Base-by-base conservation (phyloP, 1,140 invertebrate species). In the Drosophila serrata region DNA sequence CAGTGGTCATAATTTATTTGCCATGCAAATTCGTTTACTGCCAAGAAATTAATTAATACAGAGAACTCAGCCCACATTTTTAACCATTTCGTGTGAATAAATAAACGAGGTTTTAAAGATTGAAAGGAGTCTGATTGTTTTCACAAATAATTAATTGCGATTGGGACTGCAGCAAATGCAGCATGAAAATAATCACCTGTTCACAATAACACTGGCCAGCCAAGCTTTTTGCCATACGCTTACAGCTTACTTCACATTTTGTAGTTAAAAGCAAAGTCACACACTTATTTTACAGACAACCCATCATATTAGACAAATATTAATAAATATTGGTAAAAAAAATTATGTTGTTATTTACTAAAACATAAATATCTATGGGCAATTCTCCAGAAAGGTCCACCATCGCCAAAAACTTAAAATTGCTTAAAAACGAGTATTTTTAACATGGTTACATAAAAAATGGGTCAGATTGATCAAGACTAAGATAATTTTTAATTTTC, bases 31-130 rank as follows among this genome's bases (percentile, higher is more conserved):
- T 64, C 69, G 46, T 51, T 65, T 31, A 33, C 49, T 19, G 51
- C 67, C 75, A 63, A 57, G 37, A 63, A 88, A 77, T 80, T 80
- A 69, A 82, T 87, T 80, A 80, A 70, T 82, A 37, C 40, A 40
- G 42, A 24, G 43, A n/a, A 59, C 29, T 48, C 37, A 40, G 6
- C 33, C 8, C 53, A 74, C 48, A 59, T 65, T 60, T 77, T 63
- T 48, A 56, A 65, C 68, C 29, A 45, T 49, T 62, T 37, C 45
- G 24, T 35, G 58, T 80, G 46, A 63, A 73, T 77, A 62, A 55
- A 67, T 73, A 9, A 45, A 40, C 19, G 33, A 15, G 35, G 49
- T 11, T 39, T 72, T 72, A 48, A 55, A 39, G 8, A 48, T 58
- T 22, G 49, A 72, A 43, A 15, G 31, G n/a, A 31, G 9, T 27